Evolutionary conservation across 2,888 invertebrate species (phyloP), one percentile per base, ranked within the genome.

Genomic region (Epicampocera succincta): DNA sequence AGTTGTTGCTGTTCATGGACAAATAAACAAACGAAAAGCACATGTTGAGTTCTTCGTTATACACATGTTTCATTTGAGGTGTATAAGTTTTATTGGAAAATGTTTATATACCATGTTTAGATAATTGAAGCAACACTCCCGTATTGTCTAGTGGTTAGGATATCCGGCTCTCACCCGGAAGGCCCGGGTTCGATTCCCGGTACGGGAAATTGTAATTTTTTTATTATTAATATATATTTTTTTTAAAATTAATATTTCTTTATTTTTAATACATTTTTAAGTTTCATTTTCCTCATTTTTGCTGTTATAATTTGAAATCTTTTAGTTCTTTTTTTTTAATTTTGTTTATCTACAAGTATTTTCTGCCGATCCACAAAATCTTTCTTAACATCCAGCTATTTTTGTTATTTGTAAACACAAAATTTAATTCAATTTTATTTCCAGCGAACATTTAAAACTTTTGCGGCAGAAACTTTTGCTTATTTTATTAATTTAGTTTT

Each of bases 141-240:
- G 88, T 89, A 90, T 89, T 87, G 89, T 90, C 90, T 90, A 90
- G 90, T 89, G 89, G 89, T 86, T 90, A 89, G 88, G 90, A 90
- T 89, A 89, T 88, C 89, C 88, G 89, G 89, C 87, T 89, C 88
- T 90, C 89, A 90, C 90, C 89, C 89, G 87, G 89, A 87, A 90
- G 90, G 94, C 95, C 94, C 95, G 94, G 94, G 95, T 95, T 95
- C 95, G 94, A 95, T 95, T 95, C 94, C 95, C 95, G 95, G 95
- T 95, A 95, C 95, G 95, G 95, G 95, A 95, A 89, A 52, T 58
- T 68, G n/a, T n/a, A n/a, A n/a, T n/a, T 33, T 17, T 42, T 40
- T 52, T 44, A 12, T 15, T 13, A 12, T 52, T 40, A 0, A 50
- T 50, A 17, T 12, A 21, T 1, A 2, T 29, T 25, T 61, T 29